Evolutionary conservation across 92 coral and sea anemone genomes (phyloP).

Genomic region (Epizoanthus ramosus): DNA sequence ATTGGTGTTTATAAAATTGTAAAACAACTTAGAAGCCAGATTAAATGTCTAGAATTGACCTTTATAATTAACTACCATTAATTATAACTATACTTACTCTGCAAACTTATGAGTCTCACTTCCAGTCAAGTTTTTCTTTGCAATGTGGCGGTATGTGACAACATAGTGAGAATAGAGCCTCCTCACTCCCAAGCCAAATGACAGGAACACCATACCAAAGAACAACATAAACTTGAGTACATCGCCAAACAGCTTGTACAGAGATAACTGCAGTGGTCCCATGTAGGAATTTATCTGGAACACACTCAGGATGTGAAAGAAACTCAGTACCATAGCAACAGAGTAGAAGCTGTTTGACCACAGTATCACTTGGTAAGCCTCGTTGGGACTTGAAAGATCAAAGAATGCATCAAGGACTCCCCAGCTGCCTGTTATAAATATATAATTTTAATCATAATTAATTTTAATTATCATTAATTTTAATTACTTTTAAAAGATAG

Average conservation of each 20-base stretch:
- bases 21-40: no score
- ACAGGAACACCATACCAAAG: constrained; percentile 68
- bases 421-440: constrained; percentile 7
- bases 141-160: constrained; percentile 57
- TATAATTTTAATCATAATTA: no score
- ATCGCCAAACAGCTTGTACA: constrained; percentile 70
- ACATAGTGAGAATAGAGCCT: constrained; percentile 80
- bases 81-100: constrained; percentile 2
- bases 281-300: constrained; percentile 63
- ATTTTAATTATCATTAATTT: no score
- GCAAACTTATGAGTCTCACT: constrained; percentile 21
- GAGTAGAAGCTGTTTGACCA: constrained; percentile 26
- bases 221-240: constrained; percentile 75
- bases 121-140: neutral
- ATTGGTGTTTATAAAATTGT: no score
- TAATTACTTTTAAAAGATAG: no score
- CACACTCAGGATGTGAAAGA: constrained; percentile 60
- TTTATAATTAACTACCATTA: no score
- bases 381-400: neutral
- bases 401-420: constrained; percentile 1
- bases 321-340: constrained; percentile 56
- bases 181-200: constrained; percentile 78
- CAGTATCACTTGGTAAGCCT: neutral
- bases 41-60: no score
- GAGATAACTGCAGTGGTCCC: constrained; percentile 82